Percentiles rank a stretch among this genome's conserved stretches.
Conservation (phyloP, 2,888 invertebrate genomes). For the Hofmannophila pseudospretella region DNA sequence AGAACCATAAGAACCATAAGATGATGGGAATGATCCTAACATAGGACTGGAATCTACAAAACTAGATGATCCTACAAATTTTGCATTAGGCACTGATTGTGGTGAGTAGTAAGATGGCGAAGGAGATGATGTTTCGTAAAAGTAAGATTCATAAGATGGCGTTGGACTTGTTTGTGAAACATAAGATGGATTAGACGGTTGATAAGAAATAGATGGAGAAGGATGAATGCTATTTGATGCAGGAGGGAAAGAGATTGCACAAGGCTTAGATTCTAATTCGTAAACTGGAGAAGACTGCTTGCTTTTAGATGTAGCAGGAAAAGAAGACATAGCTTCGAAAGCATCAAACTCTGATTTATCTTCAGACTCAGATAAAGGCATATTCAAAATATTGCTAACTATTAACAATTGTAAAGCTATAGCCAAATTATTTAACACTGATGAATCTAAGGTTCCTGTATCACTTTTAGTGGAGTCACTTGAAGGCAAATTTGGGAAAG, state of each 20-base stretch:
- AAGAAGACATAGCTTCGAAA: background rate
- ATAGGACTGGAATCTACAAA: conserved; percentile 18
- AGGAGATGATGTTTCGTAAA: background rate
- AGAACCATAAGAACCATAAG: conserved; percentile 7
- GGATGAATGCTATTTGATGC: background rate
- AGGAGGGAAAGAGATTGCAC: conserved; percentile 4
- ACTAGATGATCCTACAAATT: conserved; percentile 28
- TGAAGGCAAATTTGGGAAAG: background rate
- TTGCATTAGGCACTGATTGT: conserved; percentile 18
- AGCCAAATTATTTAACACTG: conserved; percentile 56
- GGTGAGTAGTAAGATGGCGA: conserved; percentile 4
- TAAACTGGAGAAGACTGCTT: too few relatives aligned
- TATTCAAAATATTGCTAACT: conserved; percentile 52
- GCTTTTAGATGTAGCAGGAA: background rate
- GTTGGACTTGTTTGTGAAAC: background rate
- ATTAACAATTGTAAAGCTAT: conserved; percentile 57
- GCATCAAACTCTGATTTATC: conserved; percentile 6
- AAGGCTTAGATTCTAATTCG: too few relatives aligned
- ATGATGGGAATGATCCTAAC: conserved; percentile 14
- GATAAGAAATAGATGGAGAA: background rate
- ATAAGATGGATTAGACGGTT: background rate
- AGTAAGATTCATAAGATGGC: background rate
- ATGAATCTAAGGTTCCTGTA: conserved; percentile 31
- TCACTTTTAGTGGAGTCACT: background rate
- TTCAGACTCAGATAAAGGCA: conserved; percentile 4